A percentile compares a stretch with the other conserved stretches of the same genome.
These are phyloP conservation scores for Tetraneura akinire DNA, from an alignment of 1,140 invertebrate species.

Conservation along the genomic window DNA sequence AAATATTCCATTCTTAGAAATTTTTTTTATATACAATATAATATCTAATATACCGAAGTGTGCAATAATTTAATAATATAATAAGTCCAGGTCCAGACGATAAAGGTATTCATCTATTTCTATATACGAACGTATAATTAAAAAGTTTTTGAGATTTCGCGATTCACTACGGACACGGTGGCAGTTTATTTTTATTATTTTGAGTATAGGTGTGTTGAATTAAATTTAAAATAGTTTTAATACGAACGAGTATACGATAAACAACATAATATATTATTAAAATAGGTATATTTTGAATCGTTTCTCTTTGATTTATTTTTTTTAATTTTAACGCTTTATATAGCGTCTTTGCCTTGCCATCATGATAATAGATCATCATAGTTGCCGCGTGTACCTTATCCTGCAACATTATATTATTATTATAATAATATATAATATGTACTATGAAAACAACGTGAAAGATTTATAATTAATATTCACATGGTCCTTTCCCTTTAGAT, in stretches of 20 bases:
- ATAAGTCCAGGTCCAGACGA: neutral
- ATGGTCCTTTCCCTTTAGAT: neutral
- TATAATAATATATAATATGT: too few relatives aligned
- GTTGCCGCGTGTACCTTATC: too few relatives aligned
- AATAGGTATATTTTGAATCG: neutral
- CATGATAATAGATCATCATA: neutral
- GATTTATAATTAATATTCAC: too few relatives aligned
- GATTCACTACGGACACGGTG: neutral
- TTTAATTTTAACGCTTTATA: neutral
- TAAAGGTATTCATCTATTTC: neutral
- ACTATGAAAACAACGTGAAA: too few relatives aligned
- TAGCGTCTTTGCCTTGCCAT: neutral
- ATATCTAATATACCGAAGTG: neutral
- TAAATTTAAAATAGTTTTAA: neutral
- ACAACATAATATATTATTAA: too few relatives aligned
- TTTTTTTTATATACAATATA: too few relatives aligned
- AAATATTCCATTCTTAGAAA: neutral
- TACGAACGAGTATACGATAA: neutral
- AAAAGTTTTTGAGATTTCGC: neutral
- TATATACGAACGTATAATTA: neutral
- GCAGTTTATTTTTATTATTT: neutral
- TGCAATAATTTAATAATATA: neutral
- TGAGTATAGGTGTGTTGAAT: neutral
- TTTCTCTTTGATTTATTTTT: neutral
- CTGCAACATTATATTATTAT: too few relatives aligned